These are phyloP conservation scores for Platyrinchus mystaceus DNA, from an alignment of 2,797 vertebrate species.

Conservation along the genomic window DNA sequence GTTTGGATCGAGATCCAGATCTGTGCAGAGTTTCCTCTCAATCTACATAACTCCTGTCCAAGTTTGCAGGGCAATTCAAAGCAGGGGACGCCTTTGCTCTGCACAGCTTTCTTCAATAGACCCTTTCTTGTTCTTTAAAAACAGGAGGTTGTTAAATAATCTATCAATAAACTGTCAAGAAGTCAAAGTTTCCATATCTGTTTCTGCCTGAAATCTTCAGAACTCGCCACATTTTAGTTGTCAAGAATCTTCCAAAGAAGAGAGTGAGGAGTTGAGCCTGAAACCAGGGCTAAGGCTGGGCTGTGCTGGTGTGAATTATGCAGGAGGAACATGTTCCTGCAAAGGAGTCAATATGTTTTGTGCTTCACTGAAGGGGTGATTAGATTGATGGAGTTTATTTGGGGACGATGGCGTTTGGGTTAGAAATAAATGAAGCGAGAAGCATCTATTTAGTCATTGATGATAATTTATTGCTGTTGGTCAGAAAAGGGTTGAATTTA, in stretches of 20 bases:
- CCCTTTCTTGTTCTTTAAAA: conserved; percentile 31
- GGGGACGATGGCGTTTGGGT: conserved; percentile 74
- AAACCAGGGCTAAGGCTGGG: conserved; percentile 56
- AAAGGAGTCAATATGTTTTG: conserved; percentile 73
- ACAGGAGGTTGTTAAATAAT: conserved; percentile 48
- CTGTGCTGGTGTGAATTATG: conserved; percentile 70
- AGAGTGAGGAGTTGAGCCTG: conserved; percentile 34
- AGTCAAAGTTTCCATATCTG: conserved; percentile 14
- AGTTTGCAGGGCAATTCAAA: background rate
- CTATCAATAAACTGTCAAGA: conserved; percentile 55
- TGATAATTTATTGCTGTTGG: conserved; percentile 81
- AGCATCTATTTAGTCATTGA: conserved; percentile 74
- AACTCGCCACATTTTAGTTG: conserved; percentile 33
- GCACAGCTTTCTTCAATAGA: background rate
- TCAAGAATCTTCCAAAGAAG: background rate
- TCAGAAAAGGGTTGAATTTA: conserved; percentile 82
- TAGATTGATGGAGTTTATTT: conserved; percentile 80
- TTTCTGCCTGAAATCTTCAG: conserved; percentile 42
- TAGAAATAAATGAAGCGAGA: conserved; percentile 81
- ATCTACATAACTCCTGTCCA: background rate
- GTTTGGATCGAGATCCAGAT: background rate
- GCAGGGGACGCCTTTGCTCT: background rate
- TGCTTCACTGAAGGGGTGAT: conserved; percentile 76
- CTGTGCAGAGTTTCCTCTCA: background rate
- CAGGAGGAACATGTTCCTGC: conserved; percentile 67